These are phyloP conservation scores for Jaculus jaculus DNA, from an alignment of 2,113 vertebrate species.

Conservation along the genomic window DNA sequence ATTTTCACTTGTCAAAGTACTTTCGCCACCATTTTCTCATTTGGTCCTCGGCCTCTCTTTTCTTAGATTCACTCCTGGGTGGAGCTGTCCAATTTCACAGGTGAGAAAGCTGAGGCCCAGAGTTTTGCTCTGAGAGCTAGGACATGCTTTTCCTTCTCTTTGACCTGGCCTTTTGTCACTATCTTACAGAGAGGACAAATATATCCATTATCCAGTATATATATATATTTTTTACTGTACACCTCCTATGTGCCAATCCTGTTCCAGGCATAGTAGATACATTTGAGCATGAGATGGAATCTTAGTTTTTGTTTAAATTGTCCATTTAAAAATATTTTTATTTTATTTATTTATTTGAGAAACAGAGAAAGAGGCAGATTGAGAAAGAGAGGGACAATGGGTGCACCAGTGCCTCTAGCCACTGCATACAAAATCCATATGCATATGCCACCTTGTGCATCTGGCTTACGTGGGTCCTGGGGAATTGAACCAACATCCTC, in stretches of 20 bases:
- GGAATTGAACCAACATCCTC: no score
- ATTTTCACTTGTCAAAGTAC: conserved; percentile 59
- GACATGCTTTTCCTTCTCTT: background rate
- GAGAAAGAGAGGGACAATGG: no score
- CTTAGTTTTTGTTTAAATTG: background rate
- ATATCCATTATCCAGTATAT: background rate
- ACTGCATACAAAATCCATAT: no score
- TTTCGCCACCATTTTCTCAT: conserved; percentile 33
- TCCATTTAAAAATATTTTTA: no score
- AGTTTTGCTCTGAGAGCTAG: background rate
- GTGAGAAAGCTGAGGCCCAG: background rate
- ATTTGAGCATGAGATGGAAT: background rate
- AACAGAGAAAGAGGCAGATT: no score
- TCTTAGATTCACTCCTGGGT: background rate
- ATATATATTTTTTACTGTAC: background rate
- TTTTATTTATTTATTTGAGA: no score
- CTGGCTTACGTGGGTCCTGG: no score
- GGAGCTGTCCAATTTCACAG: background rate
- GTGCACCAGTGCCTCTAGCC: no score
- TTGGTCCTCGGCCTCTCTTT: background rate
- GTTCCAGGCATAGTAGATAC: background rate
- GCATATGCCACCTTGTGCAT: no score
- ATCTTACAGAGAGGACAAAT: background rate
- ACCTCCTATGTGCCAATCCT: background rate
- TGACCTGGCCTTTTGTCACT: background rate